Evolutionary conservation across 1,140 invertebrate genomes (phyloP).

Genomic region (Streblospio benedicti): DNA sequence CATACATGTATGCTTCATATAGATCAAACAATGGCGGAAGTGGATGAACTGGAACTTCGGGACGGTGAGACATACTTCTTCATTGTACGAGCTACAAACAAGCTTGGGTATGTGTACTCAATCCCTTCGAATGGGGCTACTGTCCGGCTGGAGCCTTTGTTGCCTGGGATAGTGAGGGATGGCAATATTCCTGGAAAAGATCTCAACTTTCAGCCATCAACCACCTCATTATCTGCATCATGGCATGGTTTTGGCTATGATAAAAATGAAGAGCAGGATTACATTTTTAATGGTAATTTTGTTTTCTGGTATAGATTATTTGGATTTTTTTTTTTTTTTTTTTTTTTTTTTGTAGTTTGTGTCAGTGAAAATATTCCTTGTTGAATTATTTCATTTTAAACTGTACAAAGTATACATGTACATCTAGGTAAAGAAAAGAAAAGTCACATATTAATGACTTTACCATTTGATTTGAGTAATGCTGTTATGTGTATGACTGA

Average conservation of each 20-base stretch:
- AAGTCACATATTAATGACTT: no score
- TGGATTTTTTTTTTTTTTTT: neutral
- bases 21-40: conserved; percentile 23
- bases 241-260: conserved; percentile 30
- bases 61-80: conserved; percentile 27
- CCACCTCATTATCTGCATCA: conserved; percentile 22
- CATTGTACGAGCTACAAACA: conserved; percentile 25
- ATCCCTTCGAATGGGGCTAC: conserved; percentile 29
- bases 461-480: no score
- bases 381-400: no score
- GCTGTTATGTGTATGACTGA: no score
- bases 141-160: conserved; percentile 24
- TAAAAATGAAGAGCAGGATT: neutral
- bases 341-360: neutral
- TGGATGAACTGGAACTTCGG: conserved; percentile 21
- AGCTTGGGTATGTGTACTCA: conserved; percentile 21
- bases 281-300: neutral
- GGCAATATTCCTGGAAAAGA: conserved; percentile 26
- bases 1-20: conserved; percentile 2
- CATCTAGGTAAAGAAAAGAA: no score
- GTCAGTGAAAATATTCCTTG: no score
- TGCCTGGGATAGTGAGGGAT: conserved; percentile 30
- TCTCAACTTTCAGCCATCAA: conserved; percentile 21
- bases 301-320: no score
- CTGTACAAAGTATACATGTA: no score